A percentile compares a stretch with the other conserved stretches of the same genome.
These are phyloP conservation scores for Drosophila atripex DNA, from an alignment of 2,888 invertebrate genomes.

Conservation along the genomic window DNA sequence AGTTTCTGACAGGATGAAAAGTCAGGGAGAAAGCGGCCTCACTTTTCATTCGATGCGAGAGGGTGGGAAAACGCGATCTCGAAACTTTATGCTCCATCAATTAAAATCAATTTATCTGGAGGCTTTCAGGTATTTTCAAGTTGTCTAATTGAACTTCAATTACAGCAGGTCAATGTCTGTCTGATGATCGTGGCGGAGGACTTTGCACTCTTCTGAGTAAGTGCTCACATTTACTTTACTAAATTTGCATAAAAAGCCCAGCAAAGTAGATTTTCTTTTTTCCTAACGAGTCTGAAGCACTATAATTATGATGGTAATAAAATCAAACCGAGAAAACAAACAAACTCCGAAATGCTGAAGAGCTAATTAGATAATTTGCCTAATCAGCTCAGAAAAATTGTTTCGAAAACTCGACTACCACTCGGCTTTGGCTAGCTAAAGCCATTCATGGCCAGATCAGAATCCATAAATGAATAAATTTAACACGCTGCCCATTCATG, in stretches of 20 bases:
- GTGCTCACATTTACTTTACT: not conserved
- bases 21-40: constrained; percentile 34
- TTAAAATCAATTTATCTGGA: constrained; percentile 24
- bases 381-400: constrained; percentile 40
- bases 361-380: constrained; percentile 60
- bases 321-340: constrained; percentile 25
- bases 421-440: not conserved
- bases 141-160: constrained; percentile 44
- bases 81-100: constrained; percentile 2
- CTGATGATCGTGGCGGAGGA: constrained; percentile 11
- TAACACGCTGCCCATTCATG: constrained; percentile 39
- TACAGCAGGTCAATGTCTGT: constrained; percentile 48
- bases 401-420: constrained; percentile 24
- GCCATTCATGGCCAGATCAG: constrained; percentile 29
- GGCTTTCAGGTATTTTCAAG: constrained; percentile 1
- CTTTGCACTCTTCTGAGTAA: constrained; percentile 1
- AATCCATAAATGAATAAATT: constrained; percentile 61
- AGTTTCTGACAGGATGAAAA: constrained; percentile 38
- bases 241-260: constrained; percentile 2
- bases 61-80: constrained; percentile 21
- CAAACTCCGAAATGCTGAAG: constrained; percentile 34
- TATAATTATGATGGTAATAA: constrained; percentile 26
- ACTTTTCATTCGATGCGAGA: constrained; percentile 3
- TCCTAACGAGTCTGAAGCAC: constrained; percentile 15
- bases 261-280: not conserved